Evolutionary conservation across 2,797 vertebrate genomes (phyloP).

Genomic region (Coreius guichenoti): DNA sequence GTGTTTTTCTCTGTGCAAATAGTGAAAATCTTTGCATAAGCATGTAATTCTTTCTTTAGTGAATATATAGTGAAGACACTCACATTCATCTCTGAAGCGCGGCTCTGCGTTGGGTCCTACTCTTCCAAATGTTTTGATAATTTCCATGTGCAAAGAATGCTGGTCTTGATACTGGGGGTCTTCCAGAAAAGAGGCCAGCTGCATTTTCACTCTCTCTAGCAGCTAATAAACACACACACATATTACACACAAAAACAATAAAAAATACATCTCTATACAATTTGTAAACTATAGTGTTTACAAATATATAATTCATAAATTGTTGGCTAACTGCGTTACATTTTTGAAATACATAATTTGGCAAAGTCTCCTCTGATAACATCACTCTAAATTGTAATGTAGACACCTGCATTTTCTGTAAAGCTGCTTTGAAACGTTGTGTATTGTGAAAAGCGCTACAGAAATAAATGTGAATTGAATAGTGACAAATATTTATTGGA

Average conservation of each 20-base stretch:
- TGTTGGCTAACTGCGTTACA: too few species aligned
- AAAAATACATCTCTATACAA: not conserved
- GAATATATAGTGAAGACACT: conserved; percentile 63
- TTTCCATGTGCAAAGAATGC: conserved; percentile 96
- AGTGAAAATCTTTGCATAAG: not conserved
- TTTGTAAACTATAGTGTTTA: not conserved
- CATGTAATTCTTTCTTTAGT: not conserved
- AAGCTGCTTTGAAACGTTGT: too few species aligned
- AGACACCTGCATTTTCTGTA: too few species aligned
- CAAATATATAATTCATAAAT: too few species aligned
- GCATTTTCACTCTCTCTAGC: conserved; percentile 98
- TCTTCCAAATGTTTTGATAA: conserved; percentile 96
- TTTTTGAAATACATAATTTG: too few species aligned
- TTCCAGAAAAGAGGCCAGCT: conserved; percentile 96
- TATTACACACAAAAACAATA: not conserved
- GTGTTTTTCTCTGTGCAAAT: not conserved
- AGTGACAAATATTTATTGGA: too few species aligned
- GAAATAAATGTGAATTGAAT: too few species aligned
- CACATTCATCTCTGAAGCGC: conserved; percentile 97
- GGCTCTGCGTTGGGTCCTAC: conserved; percentile 98
- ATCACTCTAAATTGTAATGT: too few species aligned
- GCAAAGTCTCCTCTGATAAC: too few species aligned
- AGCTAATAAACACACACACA: conserved; percentile 77
- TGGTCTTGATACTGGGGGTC: conserved; percentile 99
- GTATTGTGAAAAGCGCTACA: too few species aligned